These are phyloP conservation scores for Aspidiotus rigidus DNA, from an alignment of 2,888 invertebrate genomes.

Conservation along the genomic window DNA sequence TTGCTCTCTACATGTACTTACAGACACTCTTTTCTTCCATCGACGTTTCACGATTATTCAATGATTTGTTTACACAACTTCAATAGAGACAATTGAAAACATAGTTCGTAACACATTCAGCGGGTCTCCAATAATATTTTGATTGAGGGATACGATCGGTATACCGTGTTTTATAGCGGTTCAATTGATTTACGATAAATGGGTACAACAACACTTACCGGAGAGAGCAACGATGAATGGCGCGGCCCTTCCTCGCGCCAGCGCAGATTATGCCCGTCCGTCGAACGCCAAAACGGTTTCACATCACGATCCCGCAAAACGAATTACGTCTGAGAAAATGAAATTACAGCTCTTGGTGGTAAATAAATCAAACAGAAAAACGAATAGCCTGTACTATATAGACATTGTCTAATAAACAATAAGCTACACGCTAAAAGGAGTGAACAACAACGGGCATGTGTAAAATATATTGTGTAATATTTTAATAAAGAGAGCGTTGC, in stretches of 20 bases:
- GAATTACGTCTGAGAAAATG: conserved; percentile 31
- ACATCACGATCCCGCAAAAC: conserved; percentile 28
- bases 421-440: conserved; percentile 29
- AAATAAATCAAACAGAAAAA: conserved; percentile 33
- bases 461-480: conserved; percentile 33
- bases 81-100: too few species aligned
- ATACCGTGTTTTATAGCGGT: background rate
- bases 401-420: conserved; percentile 33
- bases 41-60: too few species aligned
- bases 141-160: background rate
- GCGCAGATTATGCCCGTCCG: background rate
- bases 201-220: background rate
- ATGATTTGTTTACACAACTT: too few species aligned
- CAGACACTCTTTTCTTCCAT: too few species aligned
- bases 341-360: conserved; percentile 32
- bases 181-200: background rate
- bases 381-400: conserved; percentile 25
- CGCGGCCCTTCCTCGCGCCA: background rate
- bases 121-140: too few species aligned
- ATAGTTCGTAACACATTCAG: too few species aligned
- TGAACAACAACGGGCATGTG: conserved; percentile 25
- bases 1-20: too few species aligned
- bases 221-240: background rate
- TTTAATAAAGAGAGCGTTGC: conserved; percentile 32
- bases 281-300: conserved; percentile 31